phyloP scores from a whole-genome alignment of 2,113 vertebrate species.

The Bos indicus region DNA sequence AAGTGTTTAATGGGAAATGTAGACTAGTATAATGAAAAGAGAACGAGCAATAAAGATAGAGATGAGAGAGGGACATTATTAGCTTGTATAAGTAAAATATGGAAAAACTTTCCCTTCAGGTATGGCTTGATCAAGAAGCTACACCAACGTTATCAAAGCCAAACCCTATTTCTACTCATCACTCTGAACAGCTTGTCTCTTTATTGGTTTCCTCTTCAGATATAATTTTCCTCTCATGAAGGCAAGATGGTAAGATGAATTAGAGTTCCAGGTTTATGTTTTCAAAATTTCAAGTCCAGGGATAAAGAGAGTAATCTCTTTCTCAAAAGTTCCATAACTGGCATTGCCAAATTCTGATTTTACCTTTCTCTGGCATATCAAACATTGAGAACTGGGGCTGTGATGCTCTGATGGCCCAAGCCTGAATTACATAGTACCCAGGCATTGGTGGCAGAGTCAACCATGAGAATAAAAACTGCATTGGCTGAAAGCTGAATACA shows the following conservation, averaged over 20 bases:
- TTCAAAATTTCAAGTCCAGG: background rate
- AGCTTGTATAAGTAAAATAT: background rate
- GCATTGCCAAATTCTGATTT: background rate
- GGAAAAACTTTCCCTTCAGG: background rate
- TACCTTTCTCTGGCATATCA: background rate
- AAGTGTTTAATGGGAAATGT: background rate
- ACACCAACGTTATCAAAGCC: background rate
- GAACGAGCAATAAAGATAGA: background rate
- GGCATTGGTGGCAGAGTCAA: no score
- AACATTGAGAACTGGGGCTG: background rate
- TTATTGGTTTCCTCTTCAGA: background rate
- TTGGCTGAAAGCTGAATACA: background rate
- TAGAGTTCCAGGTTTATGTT: background rate
- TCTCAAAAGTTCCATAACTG: background rate
- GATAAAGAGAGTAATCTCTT: background rate
- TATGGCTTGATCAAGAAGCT: background rate
- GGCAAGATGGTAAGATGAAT: background rate
- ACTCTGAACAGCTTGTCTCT: background rate
- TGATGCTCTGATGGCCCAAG: rapidly evolving
- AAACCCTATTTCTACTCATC: background rate
- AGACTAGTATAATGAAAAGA: background rate
- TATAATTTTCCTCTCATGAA: background rate
- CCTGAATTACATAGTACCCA: background rate
- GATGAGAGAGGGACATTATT: background rate
- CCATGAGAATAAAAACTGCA: background rate